Evolutionary conservation across 2,113 vertebrate species (phyloP), one percentile per base, ranked within the genome.

Genomic region (Odocoileus hemionus): DNA sequence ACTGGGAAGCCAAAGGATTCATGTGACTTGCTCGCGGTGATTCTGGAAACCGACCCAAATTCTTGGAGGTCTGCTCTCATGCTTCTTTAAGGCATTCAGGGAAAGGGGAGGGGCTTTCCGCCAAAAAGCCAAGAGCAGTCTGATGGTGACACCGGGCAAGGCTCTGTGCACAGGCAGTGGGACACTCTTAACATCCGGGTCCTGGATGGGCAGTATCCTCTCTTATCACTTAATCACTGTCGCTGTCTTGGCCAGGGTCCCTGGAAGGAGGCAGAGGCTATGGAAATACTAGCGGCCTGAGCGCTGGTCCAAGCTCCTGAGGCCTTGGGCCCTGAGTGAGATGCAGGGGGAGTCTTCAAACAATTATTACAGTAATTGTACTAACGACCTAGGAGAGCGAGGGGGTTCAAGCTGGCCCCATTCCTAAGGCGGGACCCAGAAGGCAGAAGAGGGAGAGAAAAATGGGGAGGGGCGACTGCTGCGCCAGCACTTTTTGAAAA

Each of bases 401-500:
- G 78, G 60, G 52, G 7, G 4, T 52, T 79, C 19, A 6, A 23
- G 11, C n/a, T 96, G 97, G 78, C 67, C 89, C n/a, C 1, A 0
- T 82, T 93, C 83, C 33, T 70, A 5, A n/a, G 33, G 67, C 47
- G 12, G 91, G 94, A 93, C 36, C 43, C 36, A 61, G 55, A 85
- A 93, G 94, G 16, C 85, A 54, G 87, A 80, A 76, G 28, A 57
- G 28, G 39, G 52, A n/a, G 30, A 14, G 52, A 50, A 16, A 76
- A 57, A 47, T 3, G 6, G 90, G 26, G 47, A 80, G 67, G 50
- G 82, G 58, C 85, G 50, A 36, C 36, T 97, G 97, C 97, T 93
- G 95, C 2, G 17, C 93, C 55, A 86, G 94, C 96, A 91, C 92
- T 97, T 97, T 76, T 61, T 55, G n/a, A 54, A 83, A 70, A 61